Conservation (phyloP, 2,888 invertebrate species). For the Rhamnusium bicolor region DNA sequence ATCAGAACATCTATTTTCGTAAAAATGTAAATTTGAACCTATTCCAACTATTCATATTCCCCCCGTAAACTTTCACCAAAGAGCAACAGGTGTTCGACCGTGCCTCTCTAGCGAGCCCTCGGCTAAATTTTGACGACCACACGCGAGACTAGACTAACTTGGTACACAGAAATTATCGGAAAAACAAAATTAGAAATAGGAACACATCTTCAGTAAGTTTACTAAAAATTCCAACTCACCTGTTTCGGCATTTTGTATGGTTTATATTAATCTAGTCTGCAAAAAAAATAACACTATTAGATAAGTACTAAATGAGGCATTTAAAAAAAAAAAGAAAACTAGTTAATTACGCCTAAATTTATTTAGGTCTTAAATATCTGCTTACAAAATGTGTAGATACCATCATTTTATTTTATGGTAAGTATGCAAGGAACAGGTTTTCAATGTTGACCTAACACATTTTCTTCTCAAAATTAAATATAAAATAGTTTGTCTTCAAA, state of each 20-base stretch:
- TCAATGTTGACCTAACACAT: background rate
- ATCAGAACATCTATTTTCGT: too few species aligned
- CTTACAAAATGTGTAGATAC: background rate
- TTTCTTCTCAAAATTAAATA: conserved; percentile 3
- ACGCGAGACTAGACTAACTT: background rate
- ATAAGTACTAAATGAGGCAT: background rate
- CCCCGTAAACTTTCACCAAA: conserved; percentile 29
- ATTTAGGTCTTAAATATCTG: background rate
- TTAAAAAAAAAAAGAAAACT: background rate
- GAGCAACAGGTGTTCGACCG: conserved; percentile 29
- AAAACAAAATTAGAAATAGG: conserved; percentile 6
- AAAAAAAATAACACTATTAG: conserved; percentile 12
- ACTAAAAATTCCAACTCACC: conserved; percentile 53
- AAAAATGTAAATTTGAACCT: background rate
- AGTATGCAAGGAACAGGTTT: conserved; percentile 26
- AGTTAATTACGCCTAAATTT: background rate
- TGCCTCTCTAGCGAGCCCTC: conserved; percentile 3
- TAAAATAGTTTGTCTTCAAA: background rate
- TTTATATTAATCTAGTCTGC: conserved; percentile 50
- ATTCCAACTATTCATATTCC: background rate
- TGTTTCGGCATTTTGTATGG: conserved; percentile 68
- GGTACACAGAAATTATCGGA: background rate
- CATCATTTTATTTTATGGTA: conserved; percentile 7
- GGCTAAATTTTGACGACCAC: background rate
- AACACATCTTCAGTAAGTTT: background rate